Conservation (phyloP, 2,888 invertebrate genomes). For the Xestia c-nigrum region DNA sequence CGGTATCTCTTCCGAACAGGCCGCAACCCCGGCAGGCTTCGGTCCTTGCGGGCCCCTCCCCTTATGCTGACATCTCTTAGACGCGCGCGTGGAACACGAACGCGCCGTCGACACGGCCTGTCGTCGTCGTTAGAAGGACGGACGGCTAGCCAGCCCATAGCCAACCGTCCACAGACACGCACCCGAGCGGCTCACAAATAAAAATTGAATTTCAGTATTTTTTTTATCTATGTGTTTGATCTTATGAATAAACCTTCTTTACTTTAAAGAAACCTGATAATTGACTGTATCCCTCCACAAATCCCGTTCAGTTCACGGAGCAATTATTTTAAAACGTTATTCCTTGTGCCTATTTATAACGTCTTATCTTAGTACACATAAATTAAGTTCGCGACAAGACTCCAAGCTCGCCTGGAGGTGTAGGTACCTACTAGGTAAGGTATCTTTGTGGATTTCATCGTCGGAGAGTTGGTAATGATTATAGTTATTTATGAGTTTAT, state of each 20-base stretch:
- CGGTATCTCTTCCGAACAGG: too few species aligned
- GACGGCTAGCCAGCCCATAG: too few species aligned
- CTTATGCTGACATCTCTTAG: too few species aligned
- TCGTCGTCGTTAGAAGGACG: too few species aligned
- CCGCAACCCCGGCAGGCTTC: too few species aligned
- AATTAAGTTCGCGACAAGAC: conserved; percentile 72
- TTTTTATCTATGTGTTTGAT: background rate
- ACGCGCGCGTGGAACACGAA: too few species aligned
- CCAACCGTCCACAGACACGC: too few species aligned
- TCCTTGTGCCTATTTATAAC: conserved; percentile 79
- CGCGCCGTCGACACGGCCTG: too few species aligned
- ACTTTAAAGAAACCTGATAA: conserved; percentile 16
- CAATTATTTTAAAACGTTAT: conserved; percentile 80
- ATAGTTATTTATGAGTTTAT: too few species aligned
- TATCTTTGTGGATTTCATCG: conserved; percentile 17
- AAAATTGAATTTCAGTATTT: background rate
- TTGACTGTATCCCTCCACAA: conserved; percentile 47
- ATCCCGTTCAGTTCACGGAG: conserved; percentile 67
- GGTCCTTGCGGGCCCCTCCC: too few species aligned
- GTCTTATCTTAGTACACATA: conserved; percentile 77
- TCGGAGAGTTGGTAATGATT: conserved; percentile 12
- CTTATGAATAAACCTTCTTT: conserved; percentile 6
- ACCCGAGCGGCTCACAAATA: too few species aligned
- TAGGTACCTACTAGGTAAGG: conserved; percentile 11
- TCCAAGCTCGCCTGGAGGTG: conserved; percentile 67